Evolutionary conservation across 2,797 vertebrate species (phyloP).

Genomic region (Acanthis flammea): DNA sequence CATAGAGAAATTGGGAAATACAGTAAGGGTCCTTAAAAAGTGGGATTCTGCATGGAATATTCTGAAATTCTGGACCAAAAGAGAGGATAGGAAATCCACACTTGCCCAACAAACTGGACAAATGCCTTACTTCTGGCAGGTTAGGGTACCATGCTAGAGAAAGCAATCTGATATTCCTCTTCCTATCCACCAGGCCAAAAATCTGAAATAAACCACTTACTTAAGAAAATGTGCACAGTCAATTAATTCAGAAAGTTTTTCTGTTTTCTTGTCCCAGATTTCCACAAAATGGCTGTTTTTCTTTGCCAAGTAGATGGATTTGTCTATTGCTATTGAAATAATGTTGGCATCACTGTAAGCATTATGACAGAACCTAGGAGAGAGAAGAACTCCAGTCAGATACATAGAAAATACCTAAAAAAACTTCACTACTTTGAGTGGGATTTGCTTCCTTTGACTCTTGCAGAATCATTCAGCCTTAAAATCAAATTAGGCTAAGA

Average conservation of each 20-base stretch:
- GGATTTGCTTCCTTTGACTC: neutral
- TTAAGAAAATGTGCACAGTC: constrained; percentile 88
- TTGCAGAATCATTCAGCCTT: neutral
- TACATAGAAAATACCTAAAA: neutral
- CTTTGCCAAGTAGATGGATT: constrained; percentile 89
- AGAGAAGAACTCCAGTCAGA: neutral
- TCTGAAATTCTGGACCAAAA: neutral
- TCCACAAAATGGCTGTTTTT: constrained; percentile 85
- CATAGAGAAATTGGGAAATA: neutral
- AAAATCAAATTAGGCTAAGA: neutral
- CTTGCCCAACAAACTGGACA: neutral
- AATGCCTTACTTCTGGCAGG: neutral
- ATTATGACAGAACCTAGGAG: constrained; percentile 78
- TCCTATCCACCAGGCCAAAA: neutral
- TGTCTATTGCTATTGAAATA: constrained; percentile 88
- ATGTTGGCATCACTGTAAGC: constrained; percentile 82
- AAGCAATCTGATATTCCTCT: neutral
- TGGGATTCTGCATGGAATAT: neutral
- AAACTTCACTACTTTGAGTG: neutral
- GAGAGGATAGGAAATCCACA: neutral
- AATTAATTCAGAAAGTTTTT: constrained; percentile 86
- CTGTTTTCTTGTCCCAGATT: constrained; percentile 92
- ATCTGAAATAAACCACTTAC: constrained; percentile 68
- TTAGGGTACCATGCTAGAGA: neutral
- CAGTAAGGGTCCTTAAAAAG: neutral